Evolutionary conservation across 2,797 vertebrate species (phyloP).

Genomic region (Paramormyrops hopkinsi): DNA sequence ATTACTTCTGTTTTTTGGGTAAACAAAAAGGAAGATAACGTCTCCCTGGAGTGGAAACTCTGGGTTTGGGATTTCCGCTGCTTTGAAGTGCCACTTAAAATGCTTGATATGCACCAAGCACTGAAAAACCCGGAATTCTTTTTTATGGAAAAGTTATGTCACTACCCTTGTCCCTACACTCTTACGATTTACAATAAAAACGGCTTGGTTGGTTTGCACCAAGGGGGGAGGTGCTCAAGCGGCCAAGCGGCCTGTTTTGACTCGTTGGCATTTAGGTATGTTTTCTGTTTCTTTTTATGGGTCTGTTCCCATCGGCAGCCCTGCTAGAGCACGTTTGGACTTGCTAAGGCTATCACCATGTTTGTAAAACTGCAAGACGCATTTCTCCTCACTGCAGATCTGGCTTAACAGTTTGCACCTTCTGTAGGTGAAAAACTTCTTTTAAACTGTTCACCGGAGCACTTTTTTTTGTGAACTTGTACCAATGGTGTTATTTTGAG

Average conservation of each 20-base stretch:
- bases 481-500: neutral
- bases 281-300: neutral
- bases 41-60: neutral
- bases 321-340: neutral
- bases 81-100: neutral
- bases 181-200: neutral
- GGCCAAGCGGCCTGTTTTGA: neutral
- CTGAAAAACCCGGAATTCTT: neutral
- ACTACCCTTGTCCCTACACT: neutral
- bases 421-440: neutral
- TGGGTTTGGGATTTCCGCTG: neutral
- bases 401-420: neutral
- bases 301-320: neutral
- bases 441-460: neutral
- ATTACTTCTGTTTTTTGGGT: neutral
- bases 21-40: neutral
- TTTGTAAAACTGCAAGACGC: neutral
- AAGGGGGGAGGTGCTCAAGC: neutral
- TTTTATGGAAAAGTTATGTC: neutral
- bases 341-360: neutral
- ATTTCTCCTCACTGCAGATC: neutral
- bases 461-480: neutral
- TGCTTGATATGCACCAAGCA: neutral
- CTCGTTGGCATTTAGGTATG: neutral
- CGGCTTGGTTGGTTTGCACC: neutral